These are phyloP conservation scores for Sapayoa aenigma DNA, from an alignment of 2,113 vertebrate genomes.

Conservation along the genomic window DNA sequence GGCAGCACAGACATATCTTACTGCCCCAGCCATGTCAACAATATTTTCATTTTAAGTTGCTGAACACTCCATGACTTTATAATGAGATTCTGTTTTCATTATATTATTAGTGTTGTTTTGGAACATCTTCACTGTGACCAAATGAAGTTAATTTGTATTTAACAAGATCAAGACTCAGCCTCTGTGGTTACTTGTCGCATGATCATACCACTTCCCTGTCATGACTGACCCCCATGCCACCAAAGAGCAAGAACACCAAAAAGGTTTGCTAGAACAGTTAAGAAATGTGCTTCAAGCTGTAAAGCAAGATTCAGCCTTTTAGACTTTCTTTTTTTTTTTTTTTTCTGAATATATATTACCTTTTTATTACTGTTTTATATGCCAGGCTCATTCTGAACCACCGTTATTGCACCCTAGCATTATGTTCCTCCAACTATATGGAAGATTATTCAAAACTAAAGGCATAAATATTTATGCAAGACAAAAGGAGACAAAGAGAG, in stretches of 20 bases:
- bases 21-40: neutral
- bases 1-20: neutral
- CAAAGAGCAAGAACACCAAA: neutral
- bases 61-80: neutral
- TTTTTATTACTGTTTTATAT: neutral
- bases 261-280: neutral
- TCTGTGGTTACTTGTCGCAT: accelerated
- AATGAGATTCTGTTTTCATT: neutral
- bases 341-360: neutral
- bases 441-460: neutral
- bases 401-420: neutral
- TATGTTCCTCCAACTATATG: neutral
- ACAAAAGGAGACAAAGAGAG: neutral
- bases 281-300: neutral
- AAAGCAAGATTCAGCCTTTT: neutral
- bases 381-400: neutral
- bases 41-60: neutral
- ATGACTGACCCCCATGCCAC: neutral
- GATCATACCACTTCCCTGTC: neutral
- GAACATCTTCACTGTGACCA: neutral
- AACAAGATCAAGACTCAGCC: neutral
- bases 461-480: neutral
- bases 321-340: neutral
- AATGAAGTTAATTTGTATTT: neutral
- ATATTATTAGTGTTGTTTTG: neutral